Evolutionary conservation across 2,888 invertebrate species (phyloP), one percentile per base, ranked within the genome.

Genomic region (Cheiracanthium punctorium): DNA sequence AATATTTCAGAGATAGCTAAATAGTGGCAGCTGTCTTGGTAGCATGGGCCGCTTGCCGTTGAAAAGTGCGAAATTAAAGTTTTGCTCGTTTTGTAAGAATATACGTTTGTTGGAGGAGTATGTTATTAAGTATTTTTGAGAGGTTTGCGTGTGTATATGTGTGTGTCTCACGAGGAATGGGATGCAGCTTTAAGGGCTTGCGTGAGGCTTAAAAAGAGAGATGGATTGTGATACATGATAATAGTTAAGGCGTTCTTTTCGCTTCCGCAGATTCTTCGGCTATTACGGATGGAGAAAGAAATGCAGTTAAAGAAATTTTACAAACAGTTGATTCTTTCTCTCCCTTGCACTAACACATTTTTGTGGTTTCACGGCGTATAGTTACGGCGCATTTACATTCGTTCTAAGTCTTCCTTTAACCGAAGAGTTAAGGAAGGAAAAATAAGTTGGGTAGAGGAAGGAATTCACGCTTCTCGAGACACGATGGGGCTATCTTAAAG

Each of bases 21-120:
- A 85, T 85, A 85, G 84, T 85, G 84, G 84, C 84, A 85, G 79
- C 84, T 85, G 84, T 85, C 84, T 85, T 79, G 73, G 77, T 70
- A 85, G 74, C 84, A 33, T 69, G n/a, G n/a, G n/a, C n/a, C n/a
- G n/a, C n/a, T n/a, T 74, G 74, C 79, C 79, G 72, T 72, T 80
- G 79, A 85, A 74, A 84, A 73, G 77, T 72, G 84, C 70, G 72
- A 69, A 85, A 85, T 85, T 85, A 79, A 85, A 85, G 69, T 85
- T 85, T 64, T 52, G 74, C 52, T 73, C 69, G 29, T 29, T 69
- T 72, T 43, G 65, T 28, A 67, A 79, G 73, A 69, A 69, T 85
- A 85, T 72, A 76, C 71, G 79, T 74, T n/a, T 74, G 74, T 82
- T 79, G 28, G 74, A n/a, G n/a, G 65, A 74, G 43, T 85, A 29